phyloP scores from a whole-genome alignment of 2,888 invertebrate genomes.

The Hyposoter dolosus region DNA sequence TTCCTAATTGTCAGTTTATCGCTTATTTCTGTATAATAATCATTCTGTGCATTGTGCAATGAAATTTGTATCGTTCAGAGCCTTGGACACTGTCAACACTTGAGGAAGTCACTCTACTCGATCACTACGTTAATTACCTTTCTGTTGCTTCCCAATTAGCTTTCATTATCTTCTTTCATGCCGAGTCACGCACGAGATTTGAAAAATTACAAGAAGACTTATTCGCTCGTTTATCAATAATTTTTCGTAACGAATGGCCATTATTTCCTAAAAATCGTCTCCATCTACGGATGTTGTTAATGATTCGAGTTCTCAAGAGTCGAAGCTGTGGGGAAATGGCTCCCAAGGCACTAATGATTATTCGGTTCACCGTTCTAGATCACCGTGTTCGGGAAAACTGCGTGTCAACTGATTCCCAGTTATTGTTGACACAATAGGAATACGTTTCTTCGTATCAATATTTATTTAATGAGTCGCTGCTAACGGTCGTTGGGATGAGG shows the following conservation, averaged over 20 bases:
- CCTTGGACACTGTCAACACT: slow-evolving; percentile 74
- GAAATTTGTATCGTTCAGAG: slow-evolving; percentile 75
- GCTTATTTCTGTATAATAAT: slow-evolving; percentile 1
- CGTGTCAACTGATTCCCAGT: too few species aligned
- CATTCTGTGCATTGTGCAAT: slow-evolving; percentile 76
- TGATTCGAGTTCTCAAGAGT: too few species aligned
- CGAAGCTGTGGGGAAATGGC: too few species aligned
- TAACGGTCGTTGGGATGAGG: too few species aligned
- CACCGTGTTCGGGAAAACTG: too few species aligned
- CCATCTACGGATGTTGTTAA: too few species aligned
- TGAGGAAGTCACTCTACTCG: slow-evolving; percentile 51
- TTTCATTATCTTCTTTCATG: neutral
- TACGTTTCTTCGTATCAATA: too few species aligned
- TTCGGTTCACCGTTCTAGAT: too few species aligned
- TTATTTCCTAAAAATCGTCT: too few species aligned
- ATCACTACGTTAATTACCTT: slow-evolving; percentile 75
- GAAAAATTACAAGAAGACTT: slow-evolving; percentile 44
- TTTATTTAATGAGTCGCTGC: too few species aligned
- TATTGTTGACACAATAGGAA: too few species aligned
- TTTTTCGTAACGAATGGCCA: neutral
- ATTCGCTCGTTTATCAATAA: neutral
- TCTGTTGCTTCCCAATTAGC: slow-evolving; percentile 52
- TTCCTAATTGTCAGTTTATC: slow-evolving; percentile 70
- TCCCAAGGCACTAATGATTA: too few species aligned
- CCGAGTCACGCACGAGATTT: slow-evolving; percentile 34